Percentiles rank a stretch among this genome's conserved stretches.
phyloP scores from a whole-genome alignment of 2,113 vertebrate species.

The Triplophysa siluroides region DNA sequence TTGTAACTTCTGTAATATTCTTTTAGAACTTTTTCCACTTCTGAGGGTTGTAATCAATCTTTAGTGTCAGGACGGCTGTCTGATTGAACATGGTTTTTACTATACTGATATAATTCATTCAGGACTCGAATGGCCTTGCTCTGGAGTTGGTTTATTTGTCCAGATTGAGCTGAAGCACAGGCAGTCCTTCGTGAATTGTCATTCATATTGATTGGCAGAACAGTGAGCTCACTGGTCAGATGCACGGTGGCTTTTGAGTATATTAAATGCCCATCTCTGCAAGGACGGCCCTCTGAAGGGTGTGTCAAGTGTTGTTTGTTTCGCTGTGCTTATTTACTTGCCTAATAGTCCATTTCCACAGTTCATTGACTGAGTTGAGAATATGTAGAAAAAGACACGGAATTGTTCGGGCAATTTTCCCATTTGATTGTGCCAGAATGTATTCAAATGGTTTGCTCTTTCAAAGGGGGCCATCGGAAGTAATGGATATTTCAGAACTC shows the following conservation, averaged over 20 bases:
- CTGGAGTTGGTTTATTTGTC: slow-evolving; percentile 30
- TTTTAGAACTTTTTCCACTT: slow-evolving; percentile 7
- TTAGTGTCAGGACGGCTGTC: neutral
- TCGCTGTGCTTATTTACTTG: slow-evolving; percentile 58
- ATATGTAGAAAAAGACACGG: slow-evolving; percentile 44
- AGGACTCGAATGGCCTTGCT: slow-evolving; percentile 32
- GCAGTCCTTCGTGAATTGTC: slow-evolving; percentile 50
- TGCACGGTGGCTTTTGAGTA: slow-evolving; percentile 52
- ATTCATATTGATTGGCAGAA: slow-evolving; percentile 62
- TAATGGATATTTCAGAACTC: neutral
- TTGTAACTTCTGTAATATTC: slow-evolving; percentile 19
- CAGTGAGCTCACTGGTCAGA: slow-evolving; percentile 61
- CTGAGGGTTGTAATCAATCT: slow-evolving; percentile 6
- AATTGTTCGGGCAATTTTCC: slow-evolving; percentile 43
- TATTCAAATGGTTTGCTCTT: neutral
- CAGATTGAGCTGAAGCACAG: slow-evolving; percentile 30
- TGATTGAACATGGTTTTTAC: slow-evolving; percentile 22
- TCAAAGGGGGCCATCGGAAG: neutral
- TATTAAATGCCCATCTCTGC: slow-evolving; percentile 56
- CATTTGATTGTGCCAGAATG: slow-evolving; percentile 16
- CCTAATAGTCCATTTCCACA: slow-evolving; percentile 66
- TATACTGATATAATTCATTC: slow-evolving; percentile 3
- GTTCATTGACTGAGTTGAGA: slow-evolving; percentile 61
- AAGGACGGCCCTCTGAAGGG: slow-evolving; percentile 54
- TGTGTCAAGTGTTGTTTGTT: slow-evolving; percentile 57